phyloP scores from a whole-genome alignment of 2,113 vertebrate species.

The Pterocles burchelli region DNA sequence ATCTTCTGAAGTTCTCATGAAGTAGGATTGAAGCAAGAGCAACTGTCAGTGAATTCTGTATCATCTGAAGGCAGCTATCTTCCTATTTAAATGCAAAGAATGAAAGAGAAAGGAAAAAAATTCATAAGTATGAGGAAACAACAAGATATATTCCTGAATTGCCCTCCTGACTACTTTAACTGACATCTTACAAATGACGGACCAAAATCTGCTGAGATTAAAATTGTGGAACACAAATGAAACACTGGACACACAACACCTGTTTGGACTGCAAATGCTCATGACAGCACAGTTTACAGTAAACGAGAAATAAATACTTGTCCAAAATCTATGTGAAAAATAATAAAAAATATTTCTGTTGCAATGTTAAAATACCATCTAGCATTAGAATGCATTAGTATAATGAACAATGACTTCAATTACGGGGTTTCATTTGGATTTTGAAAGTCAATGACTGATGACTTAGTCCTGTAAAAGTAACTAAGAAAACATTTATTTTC shows the following conservation, averaged over 20 bases:
- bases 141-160: not conserved
- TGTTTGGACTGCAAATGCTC: not conserved
- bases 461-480: not conserved
- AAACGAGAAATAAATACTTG: not conserved
- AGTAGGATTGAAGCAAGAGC: slow-evolving; percentile 3
- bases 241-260: not conserved
- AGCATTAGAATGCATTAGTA: not conserved
- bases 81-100: slow-evolving; percentile 23
- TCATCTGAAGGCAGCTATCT: slow-evolving; percentile 43
- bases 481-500: not conserved
- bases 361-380: not conserved
- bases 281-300: not conserved
- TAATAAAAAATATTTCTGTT: not conserved
- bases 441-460: not conserved
- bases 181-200: not conserved
- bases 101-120: not conserved
- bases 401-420: not conserved
- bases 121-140: not conserved
- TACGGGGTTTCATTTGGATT: not conserved
- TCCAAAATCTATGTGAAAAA: not conserved
- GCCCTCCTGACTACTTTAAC: not conserved
- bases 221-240: not conserved
- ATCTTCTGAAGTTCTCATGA: slow-evolving; percentile 49
- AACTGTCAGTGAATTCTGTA: not conserved
- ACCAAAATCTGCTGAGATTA: not conserved